Conservation (phyloP, 2,113 vertebrate species). For the Crotophaga sulcirostris region DNA sequence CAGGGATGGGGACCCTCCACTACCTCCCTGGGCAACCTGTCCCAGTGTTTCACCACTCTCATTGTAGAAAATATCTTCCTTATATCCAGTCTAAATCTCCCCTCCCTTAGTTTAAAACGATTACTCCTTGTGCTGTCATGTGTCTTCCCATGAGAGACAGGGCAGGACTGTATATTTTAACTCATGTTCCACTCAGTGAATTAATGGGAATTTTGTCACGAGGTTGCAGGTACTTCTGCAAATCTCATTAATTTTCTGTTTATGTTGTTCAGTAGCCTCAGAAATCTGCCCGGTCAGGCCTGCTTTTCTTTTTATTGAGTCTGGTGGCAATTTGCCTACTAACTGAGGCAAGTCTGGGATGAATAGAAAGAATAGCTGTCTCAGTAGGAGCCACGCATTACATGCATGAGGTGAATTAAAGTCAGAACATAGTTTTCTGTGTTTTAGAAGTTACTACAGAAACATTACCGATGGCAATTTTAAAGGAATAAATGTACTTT, state of each 20-base stretch:
- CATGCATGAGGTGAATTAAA: neutral
- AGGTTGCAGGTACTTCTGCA: neutral
- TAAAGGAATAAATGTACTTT: neutral
- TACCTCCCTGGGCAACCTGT: too few relatives aligned
- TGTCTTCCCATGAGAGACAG: neutral
- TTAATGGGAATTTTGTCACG: neutral
- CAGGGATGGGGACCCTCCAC: too few relatives aligned
- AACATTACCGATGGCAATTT: neutral
- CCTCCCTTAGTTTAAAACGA: too few relatives aligned
- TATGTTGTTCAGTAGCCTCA: neutral
- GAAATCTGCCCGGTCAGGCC: neutral
- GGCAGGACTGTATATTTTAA: neutral
- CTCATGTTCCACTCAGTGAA: neutral
- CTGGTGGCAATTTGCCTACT: conserved; percentile 13
- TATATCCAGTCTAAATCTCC: too few relatives aligned
- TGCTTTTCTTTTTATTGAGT: conserved; percentile 2
- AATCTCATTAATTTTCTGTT: neutral
- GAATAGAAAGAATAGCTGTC: neutral
- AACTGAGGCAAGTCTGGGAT: neutral
- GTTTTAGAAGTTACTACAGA: neutral
- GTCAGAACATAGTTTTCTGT: neutral
- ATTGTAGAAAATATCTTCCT: too few relatives aligned
- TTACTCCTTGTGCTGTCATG: too few relatives aligned
- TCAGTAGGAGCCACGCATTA: neutral
- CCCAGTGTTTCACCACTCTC: too few relatives aligned